phyloP scores from a whole-genome alignment of 1,140 invertebrate genomes.

The Berghia stephanieae region DNA sequence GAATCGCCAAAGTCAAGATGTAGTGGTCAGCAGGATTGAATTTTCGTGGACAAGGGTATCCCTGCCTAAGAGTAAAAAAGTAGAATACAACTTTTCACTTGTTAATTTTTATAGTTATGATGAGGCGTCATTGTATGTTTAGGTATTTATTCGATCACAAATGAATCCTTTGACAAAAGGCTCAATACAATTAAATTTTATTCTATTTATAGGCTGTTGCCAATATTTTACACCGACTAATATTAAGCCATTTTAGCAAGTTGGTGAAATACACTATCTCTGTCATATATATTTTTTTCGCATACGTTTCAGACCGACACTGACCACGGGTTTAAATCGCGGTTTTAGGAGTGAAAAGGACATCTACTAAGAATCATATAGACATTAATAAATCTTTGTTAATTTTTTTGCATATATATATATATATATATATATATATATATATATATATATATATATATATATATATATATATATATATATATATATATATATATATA shows the following conservation, averaged over 20 bases:
- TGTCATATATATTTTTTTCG: not conserved
- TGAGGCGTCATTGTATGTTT: not conserved
- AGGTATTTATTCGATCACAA: no score
- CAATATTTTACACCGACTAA: not conserved
- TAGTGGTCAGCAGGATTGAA: constrained; percentile 97
- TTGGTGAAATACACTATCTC: not conserved
- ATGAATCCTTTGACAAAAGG: not conserved
- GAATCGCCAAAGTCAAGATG: constrained; percentile 88
- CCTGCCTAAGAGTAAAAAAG: no score
- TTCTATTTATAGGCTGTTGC: no score
- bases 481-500: not conserved
- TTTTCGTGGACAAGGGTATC: constrained; percentile 73
- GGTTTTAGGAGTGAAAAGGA: no score
- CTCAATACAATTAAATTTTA: not conserved
- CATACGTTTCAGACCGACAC: not conserved
- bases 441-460: not conserved
- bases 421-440: not conserved
- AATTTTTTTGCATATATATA: not conserved
- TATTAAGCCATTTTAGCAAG: not conserved
- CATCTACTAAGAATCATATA: no score
- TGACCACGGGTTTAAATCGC: not conserved
- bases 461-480: not conserved
- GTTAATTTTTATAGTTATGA: not conserved
- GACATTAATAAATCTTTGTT: not conserved
- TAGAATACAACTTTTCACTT: constrained; percentile 15